phyloP scores from a whole-genome alignment of 2,888 invertebrate genomes.

The Melieria omissa region DNA sequence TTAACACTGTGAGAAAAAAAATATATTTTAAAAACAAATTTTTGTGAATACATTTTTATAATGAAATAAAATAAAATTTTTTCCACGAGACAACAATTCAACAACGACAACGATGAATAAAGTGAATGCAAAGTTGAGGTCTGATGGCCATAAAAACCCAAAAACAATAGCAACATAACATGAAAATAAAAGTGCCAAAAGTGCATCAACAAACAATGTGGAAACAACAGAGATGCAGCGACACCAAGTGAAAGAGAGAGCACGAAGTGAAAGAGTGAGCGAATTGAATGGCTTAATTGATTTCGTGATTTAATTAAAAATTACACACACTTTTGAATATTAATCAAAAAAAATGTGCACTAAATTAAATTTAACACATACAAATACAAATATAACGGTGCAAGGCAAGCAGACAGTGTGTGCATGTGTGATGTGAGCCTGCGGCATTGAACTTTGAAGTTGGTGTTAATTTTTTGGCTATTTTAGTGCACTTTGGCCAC shows the following conservation, averaged over 20 bases:
- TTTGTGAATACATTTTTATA: not conserved
- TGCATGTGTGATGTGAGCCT: not conserved
- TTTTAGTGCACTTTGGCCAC: not conserved
- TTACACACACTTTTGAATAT: slow-evolving; percentile 26
- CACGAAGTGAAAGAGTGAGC: not conserved
- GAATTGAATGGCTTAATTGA: slow-evolving; percentile 34
- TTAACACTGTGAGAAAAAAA: too few relatives aligned
- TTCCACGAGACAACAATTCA: not conserved
- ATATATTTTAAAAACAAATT: not conserved
- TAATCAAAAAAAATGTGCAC: slow-evolving; percentile 12
- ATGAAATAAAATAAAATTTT: not conserved
- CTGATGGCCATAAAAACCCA: not conserved
- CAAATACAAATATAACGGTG: not conserved
- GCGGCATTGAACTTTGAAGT: not conserved
- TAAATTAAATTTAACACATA: slow-evolving; percentile 13
- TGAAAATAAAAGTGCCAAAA: slow-evolving; percentile 9
- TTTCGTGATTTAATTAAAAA: slow-evolving; percentile 45
- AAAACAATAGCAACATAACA: not conserved
- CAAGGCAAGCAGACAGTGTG: not conserved
- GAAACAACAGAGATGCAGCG: too few relatives aligned
- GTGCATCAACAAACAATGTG: too few relatives aligned
- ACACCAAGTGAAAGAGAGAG: not conserved
- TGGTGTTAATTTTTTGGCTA: not conserved
- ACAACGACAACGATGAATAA: not conserved
- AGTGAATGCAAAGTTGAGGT: not conserved